Evolutionary conservation across 2,113 vertebrate species (phyloP), one percentile per base, ranked within the genome.

Genomic region (Melanerpes formicivorus): DNA sequence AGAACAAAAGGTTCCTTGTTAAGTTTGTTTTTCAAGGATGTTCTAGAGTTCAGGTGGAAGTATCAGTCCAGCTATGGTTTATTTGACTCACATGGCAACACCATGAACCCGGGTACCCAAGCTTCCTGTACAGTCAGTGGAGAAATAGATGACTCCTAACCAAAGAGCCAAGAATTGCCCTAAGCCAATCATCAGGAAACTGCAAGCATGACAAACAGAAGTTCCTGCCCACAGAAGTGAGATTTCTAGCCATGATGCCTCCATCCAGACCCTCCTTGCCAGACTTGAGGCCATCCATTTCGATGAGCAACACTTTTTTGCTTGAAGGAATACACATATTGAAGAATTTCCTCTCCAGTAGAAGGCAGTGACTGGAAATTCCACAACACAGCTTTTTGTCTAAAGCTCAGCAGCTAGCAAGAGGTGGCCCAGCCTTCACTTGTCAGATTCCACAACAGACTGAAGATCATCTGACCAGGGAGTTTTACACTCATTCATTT

Each of bases 311-410:
- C 3, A 2, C 18, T 59, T 17, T 10, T 27, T 26, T 11, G 54
- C 18, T 25, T 23, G 1, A 82, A 63, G 15, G 16, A 67, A 46
- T 11, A 4, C 6, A 69, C 0, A 0, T 5, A 27, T 2, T 21
- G 27, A 21, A 54, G 10, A 69, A 29, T 44, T 23, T 10, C 19
- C 40, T 64, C n/a, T 66, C 30, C 42, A 75, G 32, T 3, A 44
- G 25, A 64, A 69, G 11, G 23, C 56, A 78, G 29, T 63, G 30
- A 26, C 37, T 60, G 18, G 48, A 42, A 84, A 55, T 60, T 32
- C 14, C 25, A 9, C 0, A 48, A 18, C 73, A 79, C 84, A 93
- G 59, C 54, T 76, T 84, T 27, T 11, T 81, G 71, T 56, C 30
- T 46, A 37, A 30, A 77, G 71, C 60, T 77, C 48, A 58, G 80